Percentiles rank a stretch among this genome's conserved stretches.
Evolutionary conservation across 92 coral and sea anemone genomes (phyloP).

Genomic region (Epizoanthus illoricatus): DNA sequence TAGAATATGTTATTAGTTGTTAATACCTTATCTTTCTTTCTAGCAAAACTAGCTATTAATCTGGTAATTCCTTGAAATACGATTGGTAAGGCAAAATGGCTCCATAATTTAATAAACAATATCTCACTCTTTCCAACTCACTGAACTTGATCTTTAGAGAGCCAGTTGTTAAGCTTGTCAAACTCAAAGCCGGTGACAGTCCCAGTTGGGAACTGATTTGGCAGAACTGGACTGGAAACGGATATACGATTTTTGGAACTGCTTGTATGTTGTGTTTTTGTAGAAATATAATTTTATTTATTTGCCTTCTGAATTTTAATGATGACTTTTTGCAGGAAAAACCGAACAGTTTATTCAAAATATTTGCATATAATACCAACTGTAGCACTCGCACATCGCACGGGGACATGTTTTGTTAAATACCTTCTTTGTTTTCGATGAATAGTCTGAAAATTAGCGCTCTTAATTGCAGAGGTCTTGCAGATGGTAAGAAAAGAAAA

Average conservation of each 20-base stretch:
- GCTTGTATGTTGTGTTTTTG: too few species aligned
- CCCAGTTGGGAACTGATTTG: neutral
- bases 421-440: neutral
- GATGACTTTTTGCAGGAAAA: too few species aligned
- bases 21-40: conserved; percentile 14
- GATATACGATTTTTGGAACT: too few species aligned
- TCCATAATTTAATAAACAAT: conserved; percentile 2
- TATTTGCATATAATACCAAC: too few species aligned
- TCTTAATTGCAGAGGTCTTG: conserved; percentile 19
- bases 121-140: neutral
- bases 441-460: conserved; percentile 14
- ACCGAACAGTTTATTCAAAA: too few species aligned
- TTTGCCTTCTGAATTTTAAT: too few species aligned
- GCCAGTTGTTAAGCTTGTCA: neutral
- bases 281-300: too few species aligned
- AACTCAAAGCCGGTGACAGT: conserved; percentile 5
- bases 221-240: too few species aligned
- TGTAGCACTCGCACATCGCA: too few species aligned
- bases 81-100: conserved; percentile 15
- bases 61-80: conserved; percentile 2
- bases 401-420: too few species aligned
- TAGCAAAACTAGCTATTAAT: conserved; percentile 14
- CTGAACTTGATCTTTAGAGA: neutral
- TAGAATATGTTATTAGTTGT: conserved; percentile 8
- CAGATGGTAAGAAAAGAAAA: conserved; percentile 1